Evolutionary conservation across 2,797 vertebrate species (phyloP).

Genomic region (Distichodus sexfasciatus): DNA sequence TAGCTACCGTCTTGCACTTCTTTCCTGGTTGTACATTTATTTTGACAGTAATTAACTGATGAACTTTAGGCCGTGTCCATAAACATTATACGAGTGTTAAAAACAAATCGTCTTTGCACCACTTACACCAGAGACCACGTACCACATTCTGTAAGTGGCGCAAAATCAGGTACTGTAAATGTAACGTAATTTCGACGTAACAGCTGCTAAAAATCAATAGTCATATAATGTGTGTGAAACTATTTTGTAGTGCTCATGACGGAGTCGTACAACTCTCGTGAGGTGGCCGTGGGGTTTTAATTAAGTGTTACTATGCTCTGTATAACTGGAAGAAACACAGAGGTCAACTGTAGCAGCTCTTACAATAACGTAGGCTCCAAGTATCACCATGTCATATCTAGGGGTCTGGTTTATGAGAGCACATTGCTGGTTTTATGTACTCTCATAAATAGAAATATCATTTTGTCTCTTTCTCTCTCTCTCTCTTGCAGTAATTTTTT

Average conservation of each 20-base stretch:
- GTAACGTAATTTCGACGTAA: slow-evolving; percentile 38
- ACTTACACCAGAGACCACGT: too few relatives aligned
- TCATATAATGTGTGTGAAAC: slow-evolving; percentile 39
- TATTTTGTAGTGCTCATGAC: slow-evolving; percentile 45
- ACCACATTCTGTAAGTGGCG: slow-evolving; percentile 10
- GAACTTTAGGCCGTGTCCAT: slow-evolving; percentile 33
- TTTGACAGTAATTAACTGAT: slow-evolving; percentile 19
- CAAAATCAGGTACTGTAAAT: slow-evolving; percentile 45
- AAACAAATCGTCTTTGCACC: slow-evolving; percentile 36
- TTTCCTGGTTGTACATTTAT: slow-evolving; percentile 37
- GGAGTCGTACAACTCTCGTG: slow-evolving; percentile 35
- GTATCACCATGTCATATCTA: slow-evolving; percentile 37
- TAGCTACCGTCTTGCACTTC: slow-evolving; percentile 46
- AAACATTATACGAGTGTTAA: slow-evolving; percentile 38
- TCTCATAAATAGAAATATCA: slow-evolving; percentile 78
- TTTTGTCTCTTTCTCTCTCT: slow-evolving; percentile 17
- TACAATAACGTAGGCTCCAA: slow-evolving; percentile 43
- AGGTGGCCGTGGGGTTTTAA: slow-evolving; percentile 35
- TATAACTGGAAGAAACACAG: slow-evolving; percentile 34
- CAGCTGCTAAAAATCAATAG: slow-evolving; percentile 48
- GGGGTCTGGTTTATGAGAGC: slow-evolving; percentile 49
- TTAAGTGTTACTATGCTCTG: slow-evolving; percentile 34
- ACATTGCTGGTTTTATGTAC: slow-evolving; percentile 57
- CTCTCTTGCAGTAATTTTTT: slow-evolving; percentile 48
- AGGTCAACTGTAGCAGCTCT: slow-evolving; percentile 44